These are phyloP conservation scores for Macquaria australasica DNA, from an alignment of 2,113 vertebrate species.

Conservation along the genomic window DNA sequence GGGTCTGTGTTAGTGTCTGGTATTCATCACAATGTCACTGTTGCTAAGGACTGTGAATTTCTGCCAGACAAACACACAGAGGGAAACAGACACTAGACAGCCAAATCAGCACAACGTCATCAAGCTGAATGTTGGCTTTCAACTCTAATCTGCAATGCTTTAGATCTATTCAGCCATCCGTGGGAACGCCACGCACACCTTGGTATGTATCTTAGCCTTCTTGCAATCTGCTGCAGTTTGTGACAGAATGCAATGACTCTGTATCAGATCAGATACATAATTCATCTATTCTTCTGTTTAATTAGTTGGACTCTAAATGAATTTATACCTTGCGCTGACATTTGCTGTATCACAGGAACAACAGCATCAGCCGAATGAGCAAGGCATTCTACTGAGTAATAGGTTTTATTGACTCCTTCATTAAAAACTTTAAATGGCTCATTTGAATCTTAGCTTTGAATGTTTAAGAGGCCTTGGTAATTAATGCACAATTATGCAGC, in stretches of 20 bases:
- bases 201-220: conserved; percentile 2
- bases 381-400: background rate
- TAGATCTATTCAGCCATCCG: conserved; percentile 2
- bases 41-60: conserved; percentile 51
- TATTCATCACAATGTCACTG: conserved; percentile 61
- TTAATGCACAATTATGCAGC: conserved; percentile 1
- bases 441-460: conserved; percentile 31
- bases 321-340: background rate
- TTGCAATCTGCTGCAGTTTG: background rate
- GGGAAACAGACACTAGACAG: conserved; percentile 30
- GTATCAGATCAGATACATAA: background rate
- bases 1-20: conserved; percentile 61
- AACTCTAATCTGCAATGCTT: conserved; percentile 37
- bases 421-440: conserved; percentile 33
- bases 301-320: conserved; percentile 19
- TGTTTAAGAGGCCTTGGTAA: background rate
- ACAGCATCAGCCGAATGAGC: background rate
- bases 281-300: conserved; percentile 4
- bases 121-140: conserved; percentile 20
- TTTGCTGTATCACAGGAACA: background rate
- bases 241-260: conserved; percentile 7
- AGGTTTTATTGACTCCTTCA: conserved; percentile 21
- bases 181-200: conserved; percentile 16
- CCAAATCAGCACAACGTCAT: conserved; percentile 37
- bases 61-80: conserved; percentile 45